phyloP scores from a whole-genome alignment of 2,888 invertebrate genomes.

The Athalia circularis region DNA sequence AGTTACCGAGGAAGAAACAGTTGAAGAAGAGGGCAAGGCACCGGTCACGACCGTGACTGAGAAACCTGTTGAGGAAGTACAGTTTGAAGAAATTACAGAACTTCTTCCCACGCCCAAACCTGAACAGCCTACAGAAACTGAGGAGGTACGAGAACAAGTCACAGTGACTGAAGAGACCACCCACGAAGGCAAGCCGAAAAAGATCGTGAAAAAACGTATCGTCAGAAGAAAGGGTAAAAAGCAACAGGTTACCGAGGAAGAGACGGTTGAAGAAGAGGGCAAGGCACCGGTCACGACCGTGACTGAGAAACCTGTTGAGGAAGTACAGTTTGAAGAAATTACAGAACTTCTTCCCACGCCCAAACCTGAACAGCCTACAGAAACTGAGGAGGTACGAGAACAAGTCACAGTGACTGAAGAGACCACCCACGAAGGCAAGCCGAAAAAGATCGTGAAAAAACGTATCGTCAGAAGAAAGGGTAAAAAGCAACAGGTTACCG shows the following conservation, averaged over 20 bases:
- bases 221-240: slow-evolving; percentile 65
- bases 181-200: slow-evolving; percentile 62
- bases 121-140: slow-evolving; percentile 69
- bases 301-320: slow-evolving; percentile 50
- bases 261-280: slow-evolving; percentile 65
- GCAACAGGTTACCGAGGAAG: slow-evolving; percentile 62
- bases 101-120: slow-evolving; percentile 55
- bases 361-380: slow-evolving; percentile 66
- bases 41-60: slow-evolving; percentile 50
- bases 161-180: slow-evolving; percentile 68
- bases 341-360: slow-evolving; percentile 65
- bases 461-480: too few species aligned
- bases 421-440: slow-evolving; percentile 48
- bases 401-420: slow-evolving; percentile 55
- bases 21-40: slow-evolving; percentile 54
- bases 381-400: slow-evolving; percentile 68
- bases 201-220: slow-evolving; percentile 63
- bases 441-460: not conserved
- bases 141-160: slow-evolving; percentile 59
- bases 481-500: not conserved
- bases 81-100: slow-evolving; percentile 11
- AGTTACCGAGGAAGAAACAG: slow-evolving; percentile 55
- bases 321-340: slow-evolving; percentile 52
- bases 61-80: slow-evolving; percentile 63
- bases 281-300: slow-evolving; percentile 60